Evolutionary conservation across 2,888 invertebrate genomes (phyloP).

Genomic region (Trachelus troglodyta): DNA sequence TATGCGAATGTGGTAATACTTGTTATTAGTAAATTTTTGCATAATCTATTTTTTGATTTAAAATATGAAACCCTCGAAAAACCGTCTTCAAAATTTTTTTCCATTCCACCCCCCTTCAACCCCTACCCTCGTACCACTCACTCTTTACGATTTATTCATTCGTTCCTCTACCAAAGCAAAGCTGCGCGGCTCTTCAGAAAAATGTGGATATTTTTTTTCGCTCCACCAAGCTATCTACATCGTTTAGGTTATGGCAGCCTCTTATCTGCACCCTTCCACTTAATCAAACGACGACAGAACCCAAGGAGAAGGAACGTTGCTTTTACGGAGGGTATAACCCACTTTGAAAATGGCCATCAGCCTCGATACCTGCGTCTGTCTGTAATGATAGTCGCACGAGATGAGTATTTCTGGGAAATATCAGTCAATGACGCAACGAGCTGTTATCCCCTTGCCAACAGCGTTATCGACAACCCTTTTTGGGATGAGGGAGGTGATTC

Average conservation of each 20-base stretch:
- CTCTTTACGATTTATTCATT: neutral
- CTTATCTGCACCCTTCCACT: conserved; percentile 37
- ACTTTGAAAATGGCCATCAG: neutral
- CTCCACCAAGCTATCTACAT: conserved; percentile 30
- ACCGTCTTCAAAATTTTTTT: neutral
- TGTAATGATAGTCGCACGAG: neutral
- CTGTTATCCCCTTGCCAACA: neutral
- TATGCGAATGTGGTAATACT: no score
- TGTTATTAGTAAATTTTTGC: no score
- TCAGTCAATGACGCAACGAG: neutral
- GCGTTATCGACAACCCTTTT: neutral
- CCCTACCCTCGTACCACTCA: neutral
- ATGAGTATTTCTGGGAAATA: neutral
- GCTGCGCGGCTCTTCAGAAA: conserved; percentile 10
- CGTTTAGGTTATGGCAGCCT: conserved; percentile 34
- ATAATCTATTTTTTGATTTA: neutral
- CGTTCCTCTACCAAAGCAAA: conserved; percentile 14
- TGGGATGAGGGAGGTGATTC: neutral
- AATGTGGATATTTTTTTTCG: conserved; percentile 23
- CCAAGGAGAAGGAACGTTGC: conserved; percentile 8
- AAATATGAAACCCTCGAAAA: neutral
- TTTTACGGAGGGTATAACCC: neutral
- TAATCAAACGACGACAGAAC: conserved; percentile 22
- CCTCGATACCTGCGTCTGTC: neutral
- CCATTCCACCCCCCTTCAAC: neutral